phyloP scores from a whole-genome alignment of 2,113 vertebrate genomes.

The Coturnix japonica region DNA sequence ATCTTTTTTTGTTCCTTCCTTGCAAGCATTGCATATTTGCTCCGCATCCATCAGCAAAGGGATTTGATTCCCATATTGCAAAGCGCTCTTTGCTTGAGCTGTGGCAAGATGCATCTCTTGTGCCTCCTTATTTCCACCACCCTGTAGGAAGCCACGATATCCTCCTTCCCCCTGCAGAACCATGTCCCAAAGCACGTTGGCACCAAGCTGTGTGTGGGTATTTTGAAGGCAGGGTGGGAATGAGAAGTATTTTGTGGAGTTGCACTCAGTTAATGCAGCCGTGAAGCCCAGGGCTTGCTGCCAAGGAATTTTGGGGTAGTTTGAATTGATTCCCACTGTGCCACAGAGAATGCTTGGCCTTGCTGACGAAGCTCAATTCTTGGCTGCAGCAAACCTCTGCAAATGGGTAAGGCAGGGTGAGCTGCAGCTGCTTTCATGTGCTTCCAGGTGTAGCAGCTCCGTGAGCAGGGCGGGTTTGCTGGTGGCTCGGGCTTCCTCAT shows the following conservation, averaged over 20 bases:
- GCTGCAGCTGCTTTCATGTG: background rate
- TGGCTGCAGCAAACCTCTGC: background rate
- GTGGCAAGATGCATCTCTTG: background rate
- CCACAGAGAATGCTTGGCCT: background rate
- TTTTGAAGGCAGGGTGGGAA: background rate
- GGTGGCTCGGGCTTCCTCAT: background rate
- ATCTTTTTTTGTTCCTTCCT: background rate
- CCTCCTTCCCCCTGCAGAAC: background rate
- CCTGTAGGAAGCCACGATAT: background rate
- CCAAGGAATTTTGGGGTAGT: constrained; percentile 38
- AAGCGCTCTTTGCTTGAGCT: background rate
- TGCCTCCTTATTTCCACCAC: background rate
- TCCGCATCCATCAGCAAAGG: background rate
- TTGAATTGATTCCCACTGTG: constrained; percentile 29
- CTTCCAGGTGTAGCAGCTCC: background rate
- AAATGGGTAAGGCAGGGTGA: background rate
- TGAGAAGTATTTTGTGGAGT: background rate
- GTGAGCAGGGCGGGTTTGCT: background rate
- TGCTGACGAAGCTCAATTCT: background rate
- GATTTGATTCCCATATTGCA: background rate
- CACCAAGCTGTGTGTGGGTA: fast-evolving
- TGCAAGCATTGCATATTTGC: background rate
- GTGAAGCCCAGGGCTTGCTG: background rate
- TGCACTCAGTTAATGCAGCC: background rate
- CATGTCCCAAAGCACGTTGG: fast-evolving